A percentile compares a stretch with the other conserved stretches of the same genome.
Conservation (phyloP, 2,888 invertebrate species). For the Sabellastarte sp. region DNA sequence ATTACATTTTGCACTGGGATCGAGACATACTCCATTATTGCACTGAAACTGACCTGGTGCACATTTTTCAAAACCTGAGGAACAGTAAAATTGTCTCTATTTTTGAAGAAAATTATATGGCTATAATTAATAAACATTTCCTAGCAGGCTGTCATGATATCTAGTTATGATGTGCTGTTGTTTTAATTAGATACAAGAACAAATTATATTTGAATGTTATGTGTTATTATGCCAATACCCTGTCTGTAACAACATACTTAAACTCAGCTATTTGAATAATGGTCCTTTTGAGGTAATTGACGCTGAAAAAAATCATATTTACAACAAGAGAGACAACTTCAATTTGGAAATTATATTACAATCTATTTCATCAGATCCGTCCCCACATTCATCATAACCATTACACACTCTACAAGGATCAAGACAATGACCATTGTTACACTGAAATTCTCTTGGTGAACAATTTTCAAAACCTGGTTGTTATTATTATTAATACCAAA, state of each 20-base stretch:
- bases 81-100: too few species aligned
- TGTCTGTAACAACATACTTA: too few species aligned
- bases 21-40: slow-evolving; percentile 19
- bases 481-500: slow-evolving; percentile 12
- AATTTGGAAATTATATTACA: slow-evolving; percentile 62
- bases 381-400: slow-evolving; percentile 94
- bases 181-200: too few species aligned
- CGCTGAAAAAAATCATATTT: too few species aligned
- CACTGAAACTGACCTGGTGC: slow-evolving; percentile 22
- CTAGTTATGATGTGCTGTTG: not conserved
- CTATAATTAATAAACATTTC: not conserved
- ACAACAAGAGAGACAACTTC: too few species aligned
- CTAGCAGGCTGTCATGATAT: not conserved
- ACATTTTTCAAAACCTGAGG: not conserved
- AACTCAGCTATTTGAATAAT: not conserved
- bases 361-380: slow-evolving; percentile 87
- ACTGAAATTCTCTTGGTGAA: slow-evolving; percentile 48
- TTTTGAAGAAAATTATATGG: too few species aligned
- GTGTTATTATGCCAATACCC: too few species aligned
- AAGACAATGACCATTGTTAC: slow-evolving; percentile 61
- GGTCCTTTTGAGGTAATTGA: slow-evolving; percentile 11
- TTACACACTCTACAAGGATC: slow-evolving; percentile 80
- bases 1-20: slow-evolving; percentile 16
- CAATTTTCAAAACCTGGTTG: too few species aligned
- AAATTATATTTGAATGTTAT: too few species aligned